phyloP scores from a whole-genome alignment of 2,113 vertebrate species.

The Diadophis punctatus region DNA sequence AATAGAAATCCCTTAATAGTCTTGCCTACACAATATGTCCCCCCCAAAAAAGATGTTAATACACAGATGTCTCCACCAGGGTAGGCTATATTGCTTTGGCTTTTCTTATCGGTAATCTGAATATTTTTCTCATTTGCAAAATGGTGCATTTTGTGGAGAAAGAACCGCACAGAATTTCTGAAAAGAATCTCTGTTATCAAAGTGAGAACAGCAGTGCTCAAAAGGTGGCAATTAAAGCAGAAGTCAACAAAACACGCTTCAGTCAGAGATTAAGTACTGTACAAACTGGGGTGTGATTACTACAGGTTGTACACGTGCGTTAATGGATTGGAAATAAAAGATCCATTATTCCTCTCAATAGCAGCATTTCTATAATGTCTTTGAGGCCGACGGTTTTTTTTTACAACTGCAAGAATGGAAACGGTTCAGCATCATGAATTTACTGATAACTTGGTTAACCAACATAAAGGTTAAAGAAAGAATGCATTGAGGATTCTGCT shows the following conservation, averaged over 20 bases:
- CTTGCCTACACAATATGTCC: neutral
- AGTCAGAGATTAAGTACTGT: neutral
- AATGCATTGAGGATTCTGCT: constrained; percentile 35
- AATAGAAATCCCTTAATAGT: constrained; percentile 2
- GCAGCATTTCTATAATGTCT: constrained; percentile 31
- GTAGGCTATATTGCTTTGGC: neutral
- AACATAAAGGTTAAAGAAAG: constrained; percentile 39
- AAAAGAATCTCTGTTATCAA: neutral
- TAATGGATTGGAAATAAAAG: neutral
- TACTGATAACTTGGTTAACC: constrained; percentile 45
- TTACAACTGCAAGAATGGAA: constrained; percentile 39
- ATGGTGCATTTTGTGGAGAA: neutral
- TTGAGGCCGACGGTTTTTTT: constrained; percentile 13
- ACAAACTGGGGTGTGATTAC: neutral
- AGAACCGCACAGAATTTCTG: neutral
- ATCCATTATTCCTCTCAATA: neutral
- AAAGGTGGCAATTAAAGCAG: neutral
- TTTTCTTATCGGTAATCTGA: neutral
- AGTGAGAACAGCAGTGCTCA: neutral
- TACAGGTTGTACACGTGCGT: neutral
- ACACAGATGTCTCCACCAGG: neutral
- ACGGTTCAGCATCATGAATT: constrained; percentile 44
- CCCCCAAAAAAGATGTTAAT: neutral
- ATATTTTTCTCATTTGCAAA: neutral
- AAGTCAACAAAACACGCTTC: neutral